These are phyloP conservation scores for Gortyna flavago DNA, from an alignment of 2,888 invertebrate species.

Conservation along the genomic window DNA sequence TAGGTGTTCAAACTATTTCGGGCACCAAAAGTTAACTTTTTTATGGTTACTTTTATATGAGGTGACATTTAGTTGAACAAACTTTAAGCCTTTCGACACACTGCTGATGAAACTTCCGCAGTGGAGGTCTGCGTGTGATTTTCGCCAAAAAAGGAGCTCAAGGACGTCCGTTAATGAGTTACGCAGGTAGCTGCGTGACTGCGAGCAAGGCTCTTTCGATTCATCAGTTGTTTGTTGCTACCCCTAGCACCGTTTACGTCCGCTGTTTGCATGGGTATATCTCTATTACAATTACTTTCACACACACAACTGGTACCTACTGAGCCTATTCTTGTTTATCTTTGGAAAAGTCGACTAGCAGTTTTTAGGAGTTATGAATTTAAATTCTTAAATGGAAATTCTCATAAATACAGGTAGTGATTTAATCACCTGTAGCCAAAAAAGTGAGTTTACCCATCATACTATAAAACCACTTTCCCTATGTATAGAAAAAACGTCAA, in stretches of 20 bases:
- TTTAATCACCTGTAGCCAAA: neutral
- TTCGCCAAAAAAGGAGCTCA: conserved; percentile 68
- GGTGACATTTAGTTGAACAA: conserved; percentile 35
- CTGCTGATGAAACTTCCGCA: conserved; percentile 69
- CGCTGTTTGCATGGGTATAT: conserved; percentile 65
- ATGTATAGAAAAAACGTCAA: neutral
- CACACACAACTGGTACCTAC: conserved; percentile 20
- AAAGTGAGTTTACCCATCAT: neutral
- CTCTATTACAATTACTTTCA: conserved; percentile 63
- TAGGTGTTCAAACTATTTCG: conserved; percentile 11
- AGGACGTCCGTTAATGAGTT: conserved; percentile 77
- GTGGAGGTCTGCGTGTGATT: conserved; percentile 72
- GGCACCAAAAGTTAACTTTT: conserved; percentile 18
- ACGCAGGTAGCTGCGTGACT: conserved; percentile 74
- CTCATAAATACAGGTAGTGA: neutral
- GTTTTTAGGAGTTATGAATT: neutral
- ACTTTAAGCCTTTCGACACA: conserved; percentile 45
- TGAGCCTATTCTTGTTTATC: conserved; percentile 7
- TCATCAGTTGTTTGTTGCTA: conserved; percentile 58
- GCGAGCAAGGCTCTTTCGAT: conserved; percentile 69
- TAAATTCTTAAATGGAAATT: neutral
- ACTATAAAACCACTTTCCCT: neutral
- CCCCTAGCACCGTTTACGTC: conserved; percentile 59
- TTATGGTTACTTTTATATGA: conserved; percentile 16
- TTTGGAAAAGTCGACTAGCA: neutral